Conservation (phyloP, 37 sponge, comb jelly and placozoan genomes). For the Cladorhizidae sp. region DNA sequence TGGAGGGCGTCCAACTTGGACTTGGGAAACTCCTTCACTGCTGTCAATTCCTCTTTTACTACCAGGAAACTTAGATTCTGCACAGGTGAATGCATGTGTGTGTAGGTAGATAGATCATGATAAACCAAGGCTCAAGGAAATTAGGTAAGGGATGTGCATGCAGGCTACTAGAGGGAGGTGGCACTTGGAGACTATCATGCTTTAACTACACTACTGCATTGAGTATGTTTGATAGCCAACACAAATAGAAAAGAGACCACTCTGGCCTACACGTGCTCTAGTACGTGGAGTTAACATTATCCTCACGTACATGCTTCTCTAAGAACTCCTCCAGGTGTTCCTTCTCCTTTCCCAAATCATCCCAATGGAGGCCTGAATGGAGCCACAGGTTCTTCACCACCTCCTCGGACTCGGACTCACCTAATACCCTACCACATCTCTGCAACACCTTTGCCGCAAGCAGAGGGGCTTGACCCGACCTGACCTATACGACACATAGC, state of each 20-base stretch:
- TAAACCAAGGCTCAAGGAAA: too few relatives aligned
- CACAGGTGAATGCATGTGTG: background rate
- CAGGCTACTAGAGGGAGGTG: too few relatives aligned
- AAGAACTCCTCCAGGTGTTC: conserved; percentile 38
- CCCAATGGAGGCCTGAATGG: conserved; percentile 10
- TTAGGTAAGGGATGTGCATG: too few relatives aligned
- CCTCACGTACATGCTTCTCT: conserved; percentile 12
- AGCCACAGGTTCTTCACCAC: conserved; percentile 12
- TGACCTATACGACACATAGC: background rate
- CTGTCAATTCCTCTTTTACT: background rate
- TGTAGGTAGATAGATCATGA: too few relatives aligned
- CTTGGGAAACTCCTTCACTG: background rate
- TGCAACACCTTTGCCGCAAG: conserved; percentile 38
- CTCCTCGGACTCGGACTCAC: background rate
- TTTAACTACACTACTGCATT: too few relatives aligned
- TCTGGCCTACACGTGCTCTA: too few relatives aligned
- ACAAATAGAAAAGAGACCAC: too few relatives aligned
- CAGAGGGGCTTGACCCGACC: conserved; percentile 27
- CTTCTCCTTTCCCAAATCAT: conserved; percentile 7
- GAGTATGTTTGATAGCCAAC: too few relatives aligned
- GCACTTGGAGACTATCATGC: too few relatives aligned
- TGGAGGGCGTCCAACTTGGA: conserved; percentile 5
- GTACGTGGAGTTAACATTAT: too few relatives aligned
- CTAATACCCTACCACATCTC: background rate
- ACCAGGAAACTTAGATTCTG: conserved; percentile 18